phyloP scores from a whole-genome alignment of 2,113 vertebrate species.

The Thinocorus orbignyianus region DNA sequence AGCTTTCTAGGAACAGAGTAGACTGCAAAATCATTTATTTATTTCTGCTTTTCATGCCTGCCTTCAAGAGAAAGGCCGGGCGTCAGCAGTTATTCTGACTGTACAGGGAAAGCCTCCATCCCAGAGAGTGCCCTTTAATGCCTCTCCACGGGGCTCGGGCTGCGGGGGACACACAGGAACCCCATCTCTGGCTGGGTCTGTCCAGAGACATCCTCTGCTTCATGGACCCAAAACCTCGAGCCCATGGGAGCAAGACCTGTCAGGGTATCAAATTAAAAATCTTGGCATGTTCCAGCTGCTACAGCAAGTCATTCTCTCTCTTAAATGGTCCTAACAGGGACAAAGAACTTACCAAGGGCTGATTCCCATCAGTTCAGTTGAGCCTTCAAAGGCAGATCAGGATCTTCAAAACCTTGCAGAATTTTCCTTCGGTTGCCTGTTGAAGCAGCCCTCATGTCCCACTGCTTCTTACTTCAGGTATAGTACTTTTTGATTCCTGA shows the following conservation, averaged over 20 bases:
- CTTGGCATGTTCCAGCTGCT: background rate
- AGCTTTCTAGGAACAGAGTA: constrained; percentile 23
- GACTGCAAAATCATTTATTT: background rate
- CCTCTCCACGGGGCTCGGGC: background rate
- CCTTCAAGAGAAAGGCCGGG: background rate
- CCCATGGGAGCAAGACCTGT: background rate
- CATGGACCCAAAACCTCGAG: fast-evolving
- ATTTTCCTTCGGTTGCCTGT: background rate
- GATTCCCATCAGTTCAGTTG: background rate
- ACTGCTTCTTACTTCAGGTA: background rate
- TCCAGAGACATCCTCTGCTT: background rate
- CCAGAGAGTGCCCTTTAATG: background rate
- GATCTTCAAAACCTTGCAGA: background rate
- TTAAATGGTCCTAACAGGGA: background rate
- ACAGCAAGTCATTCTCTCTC: background rate
- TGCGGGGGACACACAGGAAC: background rate
- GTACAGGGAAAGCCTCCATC: background rate
- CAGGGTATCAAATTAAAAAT: background rate
- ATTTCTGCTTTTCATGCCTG: background rate
- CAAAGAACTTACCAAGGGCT: background rate
- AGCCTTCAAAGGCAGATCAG: background rate
- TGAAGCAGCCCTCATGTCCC: background rate
- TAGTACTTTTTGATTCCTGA: background rate
- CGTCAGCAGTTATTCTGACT: fast-evolving
- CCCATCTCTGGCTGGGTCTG: background rate